These are phyloP conservation scores for Conops quadrifasciatus DNA, from an alignment of 2,888 invertebrate species.

Conservation along the genomic window DNA sequence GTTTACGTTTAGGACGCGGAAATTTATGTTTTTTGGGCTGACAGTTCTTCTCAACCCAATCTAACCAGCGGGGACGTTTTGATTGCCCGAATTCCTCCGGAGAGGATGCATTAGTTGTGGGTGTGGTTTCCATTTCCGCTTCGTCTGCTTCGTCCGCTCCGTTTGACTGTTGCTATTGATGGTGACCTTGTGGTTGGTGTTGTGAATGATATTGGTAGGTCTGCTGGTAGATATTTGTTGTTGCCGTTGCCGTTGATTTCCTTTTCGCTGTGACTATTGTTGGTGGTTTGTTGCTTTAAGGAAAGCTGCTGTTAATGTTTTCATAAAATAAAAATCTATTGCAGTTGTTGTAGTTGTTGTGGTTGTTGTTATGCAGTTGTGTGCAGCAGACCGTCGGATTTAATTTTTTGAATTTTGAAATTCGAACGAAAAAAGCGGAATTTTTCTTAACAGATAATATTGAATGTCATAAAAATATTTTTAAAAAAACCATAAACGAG, in stretches of 20 bases:
- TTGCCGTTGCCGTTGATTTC: neutral
- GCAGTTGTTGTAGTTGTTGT: slow-evolving; percentile 15
- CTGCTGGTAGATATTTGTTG: too few species aligned
- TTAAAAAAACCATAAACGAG: too few species aligned
- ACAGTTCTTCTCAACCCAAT: slow-evolving; percentile 52
- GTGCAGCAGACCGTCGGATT: slow-evolving; percentile 20
- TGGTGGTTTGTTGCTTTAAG: neutral
- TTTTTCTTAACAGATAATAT: too few species aligned
- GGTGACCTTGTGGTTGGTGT: too few species aligned
- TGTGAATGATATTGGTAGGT: too few species aligned
- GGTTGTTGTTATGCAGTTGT: neutral
- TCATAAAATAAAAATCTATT: neutral
- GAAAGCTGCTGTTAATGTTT: neutral
- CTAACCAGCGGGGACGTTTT: slow-evolving; percentile 40
- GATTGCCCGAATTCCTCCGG: slow-evolving; percentile 1
- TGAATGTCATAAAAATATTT: too few species aligned
- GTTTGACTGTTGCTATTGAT: neutral
- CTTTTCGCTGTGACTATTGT: neutral
- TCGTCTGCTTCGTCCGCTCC: neutral
- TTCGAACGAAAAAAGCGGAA: slow-evolving; percentile 31
- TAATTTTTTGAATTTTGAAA: slow-evolving; percentile 39
- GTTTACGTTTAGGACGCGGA: slow-evolving; percentile 25
- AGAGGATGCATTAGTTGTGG: neutral
- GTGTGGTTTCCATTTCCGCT: neutral
- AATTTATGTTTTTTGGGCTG: slow-evolving; percentile 45